phyloP scores from a whole-genome alignment of 2,113 vertebrate genomes.

The Labrus mixtus region DNA sequence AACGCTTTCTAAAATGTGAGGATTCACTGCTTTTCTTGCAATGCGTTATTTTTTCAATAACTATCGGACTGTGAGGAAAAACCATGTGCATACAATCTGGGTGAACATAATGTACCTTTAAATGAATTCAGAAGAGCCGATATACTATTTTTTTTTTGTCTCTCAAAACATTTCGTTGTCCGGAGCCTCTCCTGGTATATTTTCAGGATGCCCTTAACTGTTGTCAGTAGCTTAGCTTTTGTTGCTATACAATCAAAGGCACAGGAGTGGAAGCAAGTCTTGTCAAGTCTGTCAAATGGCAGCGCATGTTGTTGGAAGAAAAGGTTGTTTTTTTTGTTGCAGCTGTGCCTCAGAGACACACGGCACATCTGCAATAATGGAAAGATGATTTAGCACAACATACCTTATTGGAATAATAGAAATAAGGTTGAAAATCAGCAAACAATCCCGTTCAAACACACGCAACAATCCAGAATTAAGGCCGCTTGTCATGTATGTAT shows the following conservation, averaged over 20 bases:
- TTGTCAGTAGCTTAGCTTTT: not conserved
- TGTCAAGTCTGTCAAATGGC: not conserved
- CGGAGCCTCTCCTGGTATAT: too few relatives aligned
- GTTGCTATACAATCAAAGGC: not conserved
- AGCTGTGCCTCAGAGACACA: not conserved
- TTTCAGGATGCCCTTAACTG: too few relatives aligned
- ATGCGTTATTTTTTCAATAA: too few relatives aligned
- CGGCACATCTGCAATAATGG: not conserved
- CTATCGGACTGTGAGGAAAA: too few relatives aligned
- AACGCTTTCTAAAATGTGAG: too few relatives aligned
- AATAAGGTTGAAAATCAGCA: not conserved
- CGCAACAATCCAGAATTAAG: not conserved
- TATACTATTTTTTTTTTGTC: too few relatives aligned
- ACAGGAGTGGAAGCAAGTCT: not conserved
- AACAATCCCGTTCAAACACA: not conserved
- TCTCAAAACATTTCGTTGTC: too few relatives aligned
- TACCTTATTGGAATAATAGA: not conserved
- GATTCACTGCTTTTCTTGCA: too few relatives aligned
- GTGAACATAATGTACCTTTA: too few relatives aligned
- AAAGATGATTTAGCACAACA: not conserved
- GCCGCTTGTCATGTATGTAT: not conserved
- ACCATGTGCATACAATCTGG: too few relatives aligned
- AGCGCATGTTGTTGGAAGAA: not conserved
- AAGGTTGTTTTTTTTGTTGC: not conserved
- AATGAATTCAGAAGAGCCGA: too few relatives aligned